Evolutionary conservation across 2,113 vertebrate species (phyloP), one percentile per base, ranked within the genome.

Genomic region (Edolisoma coerulescens): DNA sequence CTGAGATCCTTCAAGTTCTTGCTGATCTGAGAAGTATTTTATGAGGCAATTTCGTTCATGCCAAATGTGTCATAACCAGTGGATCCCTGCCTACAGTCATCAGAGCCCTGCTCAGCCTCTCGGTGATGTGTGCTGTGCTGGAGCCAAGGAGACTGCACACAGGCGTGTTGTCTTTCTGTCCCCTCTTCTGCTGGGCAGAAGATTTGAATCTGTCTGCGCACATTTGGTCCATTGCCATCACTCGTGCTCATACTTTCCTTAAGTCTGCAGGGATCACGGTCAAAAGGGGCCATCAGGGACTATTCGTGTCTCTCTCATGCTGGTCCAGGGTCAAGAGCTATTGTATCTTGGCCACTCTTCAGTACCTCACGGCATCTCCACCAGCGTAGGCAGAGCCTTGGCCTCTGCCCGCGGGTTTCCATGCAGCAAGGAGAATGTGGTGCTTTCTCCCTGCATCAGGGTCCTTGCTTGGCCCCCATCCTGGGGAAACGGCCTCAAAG

Each of bases 61-160:
- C 93, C 95, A 94, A 96, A 90, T 96, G 79, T 96, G 87, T 96
- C 95, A 96, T 93, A 97, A 85, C 84, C 75, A 74, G 67, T 95
- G 95, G 91, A 97, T 86, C 64, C 79, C 47, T 95, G 95, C 93
- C 92, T 94, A 35, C 71, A 95, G 89, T 19, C 87, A 69, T 87
- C 79, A 79, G 87, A 90, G 59, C 45, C 65, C 67, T 12, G 50
- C 68, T 92, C 83, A 90, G 73, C 60, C 64, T 89, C 90, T 69
- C 1, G 0, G 85, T 64, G 79, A 52, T 86, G 68, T 74, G 59
- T 52, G 68, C 59, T 91, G 50, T 14, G 20, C 75, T 57, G 75
- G 63, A 94, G 94, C 95, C 95, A 96, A 67, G 75, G 60, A 91
- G 95, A 94, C 82, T 3, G 90, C 93, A 95, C 90, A 91, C 78